A percentile compares a stretch with the other conserved stretches of the same genome.
These are phyloP conservation scores for Trialeurodes vaporariorum DNA, from an alignment of 1,140 invertebrate species.

Conservation along the genomic window DNA sequence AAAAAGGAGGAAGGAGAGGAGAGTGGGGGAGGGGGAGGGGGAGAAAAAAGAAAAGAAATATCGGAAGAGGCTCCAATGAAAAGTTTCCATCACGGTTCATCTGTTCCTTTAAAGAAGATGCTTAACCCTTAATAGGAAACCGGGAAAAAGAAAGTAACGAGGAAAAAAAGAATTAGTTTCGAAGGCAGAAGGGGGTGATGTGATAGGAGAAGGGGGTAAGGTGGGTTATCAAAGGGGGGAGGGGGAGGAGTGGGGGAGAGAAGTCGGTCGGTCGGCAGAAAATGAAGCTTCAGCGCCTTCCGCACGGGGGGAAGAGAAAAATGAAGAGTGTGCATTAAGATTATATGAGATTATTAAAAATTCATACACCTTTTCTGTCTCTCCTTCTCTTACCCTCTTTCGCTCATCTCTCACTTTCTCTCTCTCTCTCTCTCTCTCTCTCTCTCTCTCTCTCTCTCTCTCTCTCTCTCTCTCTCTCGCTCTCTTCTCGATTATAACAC, in stretches of 20 bases:
- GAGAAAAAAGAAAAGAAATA: background rate
- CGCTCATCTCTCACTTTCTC: too few species aligned
- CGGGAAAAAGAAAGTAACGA: background rate
- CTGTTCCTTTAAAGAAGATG: background rate
- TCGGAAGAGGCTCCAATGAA: background rate
- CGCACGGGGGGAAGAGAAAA: background rate
- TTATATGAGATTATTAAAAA: slow-evolving; percentile 2
- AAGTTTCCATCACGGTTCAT: background rate
- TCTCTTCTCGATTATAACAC: background rate
- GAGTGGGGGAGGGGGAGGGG: background rate
- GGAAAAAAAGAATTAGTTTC: background rate
- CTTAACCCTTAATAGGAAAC: slow-evolving; percentile 2
- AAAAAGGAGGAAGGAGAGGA: too few species aligned
- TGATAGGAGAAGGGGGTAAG: background rate
- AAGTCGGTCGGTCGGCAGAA: background rate
- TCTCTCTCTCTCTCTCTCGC: too few species aligned
- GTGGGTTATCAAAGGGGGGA: background rate
- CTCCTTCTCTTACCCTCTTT: too few species aligned
- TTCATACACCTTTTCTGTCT: background rate
- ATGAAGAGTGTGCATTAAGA: slow-evolving; percentile 6
- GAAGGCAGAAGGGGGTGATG: background rate
- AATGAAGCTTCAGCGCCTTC: background rate
- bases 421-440: too few species aligned
- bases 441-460: too few species aligned
- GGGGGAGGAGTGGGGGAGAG: slow-evolving; percentile 6